Evolutionary conservation across 2,113 vertebrate species (phyloP).

Genomic region (Mus pahari): DNA sequence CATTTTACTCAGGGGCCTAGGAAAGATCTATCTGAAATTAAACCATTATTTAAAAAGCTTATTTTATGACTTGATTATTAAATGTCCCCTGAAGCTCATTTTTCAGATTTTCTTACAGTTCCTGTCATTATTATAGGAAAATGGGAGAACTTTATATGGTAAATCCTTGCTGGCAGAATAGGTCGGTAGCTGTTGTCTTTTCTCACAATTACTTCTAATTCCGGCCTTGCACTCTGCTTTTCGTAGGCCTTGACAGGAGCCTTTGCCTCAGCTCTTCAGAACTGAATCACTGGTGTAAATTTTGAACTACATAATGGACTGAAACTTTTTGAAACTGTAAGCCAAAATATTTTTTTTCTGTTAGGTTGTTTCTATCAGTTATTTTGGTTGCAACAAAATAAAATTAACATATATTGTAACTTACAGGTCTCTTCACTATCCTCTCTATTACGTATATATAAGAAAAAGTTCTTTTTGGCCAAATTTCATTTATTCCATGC

Average conservation of each 20-base stretch:
- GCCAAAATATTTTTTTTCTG: not conserved
- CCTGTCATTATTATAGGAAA: no score
- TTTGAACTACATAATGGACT: not conserved
- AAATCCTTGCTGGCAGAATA: not conserved
- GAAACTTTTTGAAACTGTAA: not conserved
- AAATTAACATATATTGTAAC: not conserved
- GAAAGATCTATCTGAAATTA: not conserved
- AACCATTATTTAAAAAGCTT: not conserved
- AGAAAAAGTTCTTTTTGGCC: not conserved
- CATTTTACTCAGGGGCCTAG: not conserved
- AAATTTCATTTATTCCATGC: not conserved
- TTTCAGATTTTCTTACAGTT: not conserved
- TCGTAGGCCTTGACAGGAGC: not conserved
- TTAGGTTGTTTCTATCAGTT: not conserved
- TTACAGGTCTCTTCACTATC: no score
- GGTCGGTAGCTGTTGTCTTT: rapidly evolving
- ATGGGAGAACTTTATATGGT: not conserved
- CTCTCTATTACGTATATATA: not conserved
- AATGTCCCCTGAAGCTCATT: not conserved
- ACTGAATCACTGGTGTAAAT: not conserved
- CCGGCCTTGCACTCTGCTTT: not conserved
- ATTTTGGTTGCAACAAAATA: not conserved
- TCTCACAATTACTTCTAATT: not conserved
- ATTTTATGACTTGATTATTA: not conserved
- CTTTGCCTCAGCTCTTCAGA: not conserved